Percentiles rank a stretch among this genome's conserved stretches.
Conservation (phyloP, 2,888 invertebrate genomes). For the Drosophila borealis region DNA sequence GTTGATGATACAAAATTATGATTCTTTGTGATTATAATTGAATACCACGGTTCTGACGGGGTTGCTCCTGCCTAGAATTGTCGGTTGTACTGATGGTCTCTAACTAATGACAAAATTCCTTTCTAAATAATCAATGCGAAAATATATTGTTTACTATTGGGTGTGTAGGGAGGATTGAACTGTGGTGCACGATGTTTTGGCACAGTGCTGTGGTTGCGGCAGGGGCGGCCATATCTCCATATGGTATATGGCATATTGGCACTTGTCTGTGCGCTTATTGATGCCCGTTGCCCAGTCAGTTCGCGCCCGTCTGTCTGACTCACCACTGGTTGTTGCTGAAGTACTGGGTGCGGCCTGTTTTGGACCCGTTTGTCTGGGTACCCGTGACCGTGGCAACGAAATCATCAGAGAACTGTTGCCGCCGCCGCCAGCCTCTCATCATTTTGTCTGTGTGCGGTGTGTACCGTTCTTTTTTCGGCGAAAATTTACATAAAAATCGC, state of each 20-base stretch:
- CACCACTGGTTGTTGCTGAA: constrained; percentile 5
- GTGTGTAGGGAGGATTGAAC: not conserved
- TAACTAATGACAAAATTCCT: constrained; percentile 67
- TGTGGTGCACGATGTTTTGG: not conserved
- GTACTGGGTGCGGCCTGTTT: constrained; percentile 1
- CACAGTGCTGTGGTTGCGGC: not conserved
- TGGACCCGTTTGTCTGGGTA: constrained; percentile 48
- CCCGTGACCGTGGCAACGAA: constrained; percentile 78
- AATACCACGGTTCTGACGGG: constrained; percentile 82
- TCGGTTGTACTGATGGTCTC: constrained; percentile 83
- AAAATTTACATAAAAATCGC: constrained; percentile 85
- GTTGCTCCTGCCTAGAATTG: constrained; percentile 84
- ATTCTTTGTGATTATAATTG: constrained; percentile 81
- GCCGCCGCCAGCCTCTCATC: not conserved
- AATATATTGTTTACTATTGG: not conserved
- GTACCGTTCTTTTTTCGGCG: constrained; percentile 49
- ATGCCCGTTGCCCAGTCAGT: constrained; percentile 16
- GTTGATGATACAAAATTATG: constrained; percentile 82
- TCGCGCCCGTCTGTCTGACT: not conserved
- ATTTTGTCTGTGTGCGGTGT: constrained; percentile 26
- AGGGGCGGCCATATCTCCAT: not conserved
- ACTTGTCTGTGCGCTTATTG: constrained; percentile 46
- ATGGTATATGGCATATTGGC: constrained; percentile 44
- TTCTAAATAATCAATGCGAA: constrained; percentile 45
- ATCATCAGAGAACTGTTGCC: constrained; percentile 51